Percentiles rank a stretch among this genome's conserved stretches.
Conservation (phyloP, 2,113 vertebrate species). For the Burhinus oedicnemus region DNA sequence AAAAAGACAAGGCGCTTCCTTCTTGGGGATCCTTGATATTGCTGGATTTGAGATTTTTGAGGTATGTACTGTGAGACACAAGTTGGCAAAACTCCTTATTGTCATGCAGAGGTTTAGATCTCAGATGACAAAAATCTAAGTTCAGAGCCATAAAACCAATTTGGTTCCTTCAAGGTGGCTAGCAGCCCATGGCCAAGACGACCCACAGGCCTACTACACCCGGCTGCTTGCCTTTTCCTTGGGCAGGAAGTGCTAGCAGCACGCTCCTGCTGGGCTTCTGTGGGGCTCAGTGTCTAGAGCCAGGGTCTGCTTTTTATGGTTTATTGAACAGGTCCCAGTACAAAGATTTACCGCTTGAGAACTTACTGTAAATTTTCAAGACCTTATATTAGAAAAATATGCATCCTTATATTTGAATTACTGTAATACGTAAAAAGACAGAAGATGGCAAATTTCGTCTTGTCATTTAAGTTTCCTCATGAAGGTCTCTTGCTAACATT, state of each 20-base stretch:
- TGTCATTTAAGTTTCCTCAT: background rate
- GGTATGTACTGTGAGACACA: slow-evolving; percentile 66
- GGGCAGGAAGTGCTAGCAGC: background rate
- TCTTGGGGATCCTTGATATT: slow-evolving; percentile 96
- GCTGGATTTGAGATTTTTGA: slow-evolving; percentile 98
- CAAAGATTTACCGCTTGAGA: background rate
- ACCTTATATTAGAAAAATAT: background rate
- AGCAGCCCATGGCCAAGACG: background rate
- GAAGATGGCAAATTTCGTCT: background rate
- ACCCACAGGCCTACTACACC: background rate
- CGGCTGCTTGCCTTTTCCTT: background rate
- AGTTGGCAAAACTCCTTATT: background rate
- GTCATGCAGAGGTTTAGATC: background rate
- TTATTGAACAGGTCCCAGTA: background rate
- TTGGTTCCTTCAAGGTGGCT: background rate
- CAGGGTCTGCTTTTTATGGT: background rate
- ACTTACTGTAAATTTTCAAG: background rate
- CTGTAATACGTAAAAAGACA: background rate
- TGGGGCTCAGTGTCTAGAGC: background rate
- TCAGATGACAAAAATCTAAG: background rate
- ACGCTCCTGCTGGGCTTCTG: background rate
- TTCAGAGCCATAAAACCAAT: background rate
- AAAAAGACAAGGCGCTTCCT: slow-evolving; percentile 91
- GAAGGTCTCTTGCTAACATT: background rate
- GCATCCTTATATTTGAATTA: background rate